These are phyloP conservation scores for Zoanthus gigantus DNA, from an alignment of 92 coral and sea anemone species.

Conservation along the genomic window DNA sequence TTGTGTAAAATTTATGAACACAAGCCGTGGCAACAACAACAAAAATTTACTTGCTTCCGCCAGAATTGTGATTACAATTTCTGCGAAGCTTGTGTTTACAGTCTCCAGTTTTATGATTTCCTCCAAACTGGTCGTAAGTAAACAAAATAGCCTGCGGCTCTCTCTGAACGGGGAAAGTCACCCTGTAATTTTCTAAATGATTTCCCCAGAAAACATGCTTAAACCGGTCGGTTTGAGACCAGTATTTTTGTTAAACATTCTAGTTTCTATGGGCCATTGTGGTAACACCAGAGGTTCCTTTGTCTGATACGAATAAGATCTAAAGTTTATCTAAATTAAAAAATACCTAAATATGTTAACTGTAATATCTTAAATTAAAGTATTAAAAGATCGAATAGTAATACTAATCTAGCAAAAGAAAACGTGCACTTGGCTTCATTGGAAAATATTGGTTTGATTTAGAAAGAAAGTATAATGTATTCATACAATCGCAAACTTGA, in stretches of 20 bases:
- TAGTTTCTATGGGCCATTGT: constrained; percentile 25
- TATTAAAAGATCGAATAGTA: neutral
- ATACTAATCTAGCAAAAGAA: neutral
- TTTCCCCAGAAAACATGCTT: neutral
- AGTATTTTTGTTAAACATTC: constrained; percentile 16
- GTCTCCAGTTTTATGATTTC: constrained; percentile 26
- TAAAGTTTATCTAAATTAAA: constrained; percentile 6
- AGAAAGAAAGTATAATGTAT: constrained; percentile 20
- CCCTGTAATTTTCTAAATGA: neutral
- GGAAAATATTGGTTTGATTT: constrained; percentile 7
- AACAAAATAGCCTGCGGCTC: constrained; percentile 42
- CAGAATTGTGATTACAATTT: constrained; percentile 35
- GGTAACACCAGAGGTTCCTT: constrained; percentile 1
- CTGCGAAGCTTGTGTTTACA: constrained; percentile 33
- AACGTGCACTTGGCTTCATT: constrained; percentile 3
- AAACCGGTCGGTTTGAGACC: constrained; percentile 6
- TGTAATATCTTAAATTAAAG: neutral
- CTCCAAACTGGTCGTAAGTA: constrained; percentile 27
- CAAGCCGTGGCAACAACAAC: constrained; percentile 34
- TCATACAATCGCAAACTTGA: constrained; percentile 15
- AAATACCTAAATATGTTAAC: neutral
- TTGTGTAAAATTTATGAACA: constrained; percentile 34
- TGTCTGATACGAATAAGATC: constrained; percentile 16
- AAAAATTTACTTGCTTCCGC: constrained; percentile 49
- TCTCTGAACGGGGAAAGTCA: neutral